phyloP scores from a whole-genome alignment of 2,888 invertebrate genomes.

The Dromius quadrimaculatus region DNA sequence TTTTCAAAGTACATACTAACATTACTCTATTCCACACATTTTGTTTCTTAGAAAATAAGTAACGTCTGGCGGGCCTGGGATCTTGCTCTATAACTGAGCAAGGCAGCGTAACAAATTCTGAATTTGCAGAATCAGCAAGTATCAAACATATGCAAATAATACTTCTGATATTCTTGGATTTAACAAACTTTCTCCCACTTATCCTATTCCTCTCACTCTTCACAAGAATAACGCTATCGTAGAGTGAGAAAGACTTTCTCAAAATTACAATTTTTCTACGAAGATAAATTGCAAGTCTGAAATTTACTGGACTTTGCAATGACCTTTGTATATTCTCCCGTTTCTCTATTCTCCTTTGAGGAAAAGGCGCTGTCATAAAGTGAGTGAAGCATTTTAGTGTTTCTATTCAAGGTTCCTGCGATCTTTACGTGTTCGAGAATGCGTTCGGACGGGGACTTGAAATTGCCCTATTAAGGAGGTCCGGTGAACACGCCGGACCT shows the following conservation, averaged over 20 bases:
- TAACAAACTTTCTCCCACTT: not conserved
- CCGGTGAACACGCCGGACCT: constrained; percentile 20
- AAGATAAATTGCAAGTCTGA: too few species aligned
- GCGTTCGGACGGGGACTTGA: constrained; percentile 27
- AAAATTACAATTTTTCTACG: too few species aligned
- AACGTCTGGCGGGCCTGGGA: too few species aligned
- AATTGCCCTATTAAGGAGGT: constrained; percentile 38
- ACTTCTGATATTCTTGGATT: constrained; percentile 3
- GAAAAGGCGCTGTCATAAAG: not conserved
- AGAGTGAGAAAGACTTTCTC: not conserved
- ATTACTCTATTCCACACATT: too few species aligned
- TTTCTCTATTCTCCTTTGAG: too few species aligned
- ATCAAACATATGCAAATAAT: constrained; percentile 33
- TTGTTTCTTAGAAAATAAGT: too few species aligned
- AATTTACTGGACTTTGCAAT: too few species aligned
- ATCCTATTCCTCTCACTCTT: too few species aligned
- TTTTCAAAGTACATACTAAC: too few species aligned
- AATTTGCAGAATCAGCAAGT: constrained; percentile 6
- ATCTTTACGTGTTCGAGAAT: constrained; percentile 33
- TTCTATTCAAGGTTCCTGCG: not conserved
- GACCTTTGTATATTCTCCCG: not conserved
- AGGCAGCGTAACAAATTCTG: too few species aligned
- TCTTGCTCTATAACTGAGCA: too few species aligned
- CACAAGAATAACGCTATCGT: not conserved
- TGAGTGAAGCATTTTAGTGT: not conserved